These are phyloP conservation scores for Aricia agestis DNA, from an alignment of 1,140 invertebrate species.

Conservation along the genomic window DNA sequence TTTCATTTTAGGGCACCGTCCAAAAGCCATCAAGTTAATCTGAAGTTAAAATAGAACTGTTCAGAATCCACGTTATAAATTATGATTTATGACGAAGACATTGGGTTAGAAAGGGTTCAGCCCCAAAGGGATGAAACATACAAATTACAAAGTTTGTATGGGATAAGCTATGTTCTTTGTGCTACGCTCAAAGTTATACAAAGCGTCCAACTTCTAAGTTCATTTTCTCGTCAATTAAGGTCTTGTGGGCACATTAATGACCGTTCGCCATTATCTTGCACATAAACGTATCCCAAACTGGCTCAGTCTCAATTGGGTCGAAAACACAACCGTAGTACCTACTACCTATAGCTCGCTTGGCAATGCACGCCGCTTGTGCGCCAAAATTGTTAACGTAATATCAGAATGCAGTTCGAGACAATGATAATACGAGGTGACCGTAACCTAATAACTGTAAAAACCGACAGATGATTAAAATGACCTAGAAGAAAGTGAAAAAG, in stretches of 20 bases:
- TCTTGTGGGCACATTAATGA: not conserved
- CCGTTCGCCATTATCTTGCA: not conserved
- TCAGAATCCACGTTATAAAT: too few relatives aligned
- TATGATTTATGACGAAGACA: not conserved
- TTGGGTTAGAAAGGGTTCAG: not conserved
- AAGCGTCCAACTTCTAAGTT: not conserved
- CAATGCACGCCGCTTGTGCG: not conserved
- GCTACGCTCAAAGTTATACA: too few relatives aligned
- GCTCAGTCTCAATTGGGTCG: not conserved
- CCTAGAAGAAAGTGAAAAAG: too few relatives aligned
- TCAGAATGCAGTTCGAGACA: not conserved
- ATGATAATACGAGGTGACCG: not conserved
- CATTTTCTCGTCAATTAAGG: not conserved
- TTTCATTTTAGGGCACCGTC: too few relatives aligned
- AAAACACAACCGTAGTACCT: not conserved
- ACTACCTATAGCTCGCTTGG: not conserved
- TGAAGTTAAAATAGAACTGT: too few relatives aligned
- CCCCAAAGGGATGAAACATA: not conserved
- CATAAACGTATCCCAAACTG: not conserved
- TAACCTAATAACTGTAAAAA: not conserved
- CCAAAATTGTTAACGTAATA: not conserved
- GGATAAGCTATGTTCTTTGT: not conserved
- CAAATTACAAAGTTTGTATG: not conserved
- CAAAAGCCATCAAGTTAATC: too few relatives aligned
- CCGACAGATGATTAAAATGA: too few relatives aligned